phyloP scores from a whole-genome alignment of 2,888 invertebrate genomes.

The Hypena proboscidalis region DNA sequence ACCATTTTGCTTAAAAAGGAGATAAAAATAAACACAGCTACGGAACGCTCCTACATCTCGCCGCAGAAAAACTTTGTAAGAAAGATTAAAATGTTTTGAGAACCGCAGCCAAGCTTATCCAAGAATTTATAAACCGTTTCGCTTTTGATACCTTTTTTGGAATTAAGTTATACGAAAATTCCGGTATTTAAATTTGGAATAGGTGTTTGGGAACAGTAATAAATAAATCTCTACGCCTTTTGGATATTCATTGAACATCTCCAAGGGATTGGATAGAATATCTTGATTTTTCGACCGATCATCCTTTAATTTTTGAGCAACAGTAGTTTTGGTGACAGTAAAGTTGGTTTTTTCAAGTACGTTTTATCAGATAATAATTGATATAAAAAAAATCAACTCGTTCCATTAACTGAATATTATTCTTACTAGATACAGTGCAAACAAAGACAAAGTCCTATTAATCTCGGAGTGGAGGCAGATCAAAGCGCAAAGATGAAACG shows the following conservation, averaged over 20 bases:
- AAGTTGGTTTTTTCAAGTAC: no score
- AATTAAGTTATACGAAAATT: constrained; percentile 15
- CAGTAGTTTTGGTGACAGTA: no score
- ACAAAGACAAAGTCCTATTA: constrained; percentile 36
- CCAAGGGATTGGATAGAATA: not conserved
- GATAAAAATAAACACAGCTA: constrained; percentile 37
- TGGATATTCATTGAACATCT: not conserved
- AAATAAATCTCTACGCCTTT: not conserved
- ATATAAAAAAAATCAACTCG: no score
- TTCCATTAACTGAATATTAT: constrained; percentile 3
- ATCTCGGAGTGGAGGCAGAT: constrained; percentile 41
- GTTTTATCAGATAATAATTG: no score
- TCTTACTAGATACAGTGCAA: constrained; percentile 11
- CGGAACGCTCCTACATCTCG: constrained; percentile 15
- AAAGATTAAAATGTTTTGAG: constrained; percentile 33
- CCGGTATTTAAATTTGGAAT: constrained; percentile 1
- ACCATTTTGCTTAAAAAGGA: constrained; percentile 31
- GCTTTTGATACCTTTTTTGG: constrained; percentile 22
- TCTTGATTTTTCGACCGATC: not conserved
- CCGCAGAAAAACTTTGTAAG: constrained; percentile 27
- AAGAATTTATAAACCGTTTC: constrained; percentile 21
- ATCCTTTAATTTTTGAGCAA: not conserved
- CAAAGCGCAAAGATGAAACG: constrained; percentile 50
- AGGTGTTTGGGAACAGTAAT: not conserved
- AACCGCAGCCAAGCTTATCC: constrained; percentile 22